Conservation (phyloP, 2,113 vertebrate genomes). For the Ctenodactylus gundi region DNA sequence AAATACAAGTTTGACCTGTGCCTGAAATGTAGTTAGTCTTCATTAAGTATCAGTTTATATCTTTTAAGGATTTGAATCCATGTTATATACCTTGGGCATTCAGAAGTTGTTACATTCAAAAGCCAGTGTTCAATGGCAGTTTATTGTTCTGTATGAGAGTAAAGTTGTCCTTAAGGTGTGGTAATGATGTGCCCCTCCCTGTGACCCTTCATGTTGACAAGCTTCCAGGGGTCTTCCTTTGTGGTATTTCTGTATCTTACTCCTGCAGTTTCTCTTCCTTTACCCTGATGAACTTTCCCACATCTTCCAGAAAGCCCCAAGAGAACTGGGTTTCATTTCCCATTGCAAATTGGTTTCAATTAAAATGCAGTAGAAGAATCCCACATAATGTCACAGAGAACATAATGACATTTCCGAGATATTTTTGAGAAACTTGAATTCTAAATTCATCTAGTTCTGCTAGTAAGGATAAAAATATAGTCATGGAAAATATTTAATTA, state of each 20-base stretch:
- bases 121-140: not conserved
- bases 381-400: slow-evolving; percentile 61
- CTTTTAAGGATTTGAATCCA: not conserved
- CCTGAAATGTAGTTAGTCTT: not conserved
- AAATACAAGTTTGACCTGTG: not conserved
- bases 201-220: not conserved
- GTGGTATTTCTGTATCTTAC: not conserved
- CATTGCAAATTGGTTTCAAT: slow-evolving; percentile 66
- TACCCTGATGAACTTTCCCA: slow-evolving; percentile 65
- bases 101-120: not conserved
- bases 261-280: slow-evolving; percentile 7
- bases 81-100: not conserved
- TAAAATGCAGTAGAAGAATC: slow-evolving; percentile 67
- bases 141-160: not conserved
- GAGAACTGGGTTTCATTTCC: slow-evolving; percentile 67
- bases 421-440: slow-evolving; percentile 70
- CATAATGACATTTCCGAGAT: slow-evolving; percentile 72
- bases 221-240: not conserved
- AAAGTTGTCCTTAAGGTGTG: not conserved
- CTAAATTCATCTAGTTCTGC: slow-evolving; percentile 57
- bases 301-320: slow-evolving; percentile 58
- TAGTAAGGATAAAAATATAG: slow-evolving; percentile 38
- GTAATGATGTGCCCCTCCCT: not conserved
- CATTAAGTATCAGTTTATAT: not conserved
- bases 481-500: slow-evolving; percentile 58